These are phyloP conservation scores for Sturnus vulgaris DNA, from an alignment of 2,113 vertebrate genomes.

Conservation along the genomic window DNA sequence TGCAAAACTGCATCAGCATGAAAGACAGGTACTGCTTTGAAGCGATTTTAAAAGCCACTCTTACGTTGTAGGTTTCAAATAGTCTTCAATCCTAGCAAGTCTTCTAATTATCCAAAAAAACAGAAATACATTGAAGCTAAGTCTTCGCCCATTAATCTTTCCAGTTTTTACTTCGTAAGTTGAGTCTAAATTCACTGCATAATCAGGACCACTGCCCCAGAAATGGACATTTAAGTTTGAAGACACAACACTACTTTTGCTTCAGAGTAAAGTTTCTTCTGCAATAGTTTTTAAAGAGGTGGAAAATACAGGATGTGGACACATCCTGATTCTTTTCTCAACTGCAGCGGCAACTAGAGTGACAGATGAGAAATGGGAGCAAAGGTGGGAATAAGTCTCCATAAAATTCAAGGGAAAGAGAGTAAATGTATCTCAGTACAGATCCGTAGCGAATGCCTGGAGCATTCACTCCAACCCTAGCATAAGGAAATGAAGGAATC, in stretches of 20 bases:
- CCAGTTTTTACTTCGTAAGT: neutral
- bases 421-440: neutral
- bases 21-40: neutral
- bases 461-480: neutral
- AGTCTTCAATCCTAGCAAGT: neutral
- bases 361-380: neutral
- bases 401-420: neutral
- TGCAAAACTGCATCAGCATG: neutral
- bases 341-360: neutral
- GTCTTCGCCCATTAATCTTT: neutral
- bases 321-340: neutral
- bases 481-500: neutral
- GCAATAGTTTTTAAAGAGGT: neutral
- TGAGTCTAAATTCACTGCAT: neutral
- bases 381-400: neutral
- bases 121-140: neutral
- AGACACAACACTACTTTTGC: neutral
- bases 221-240: neutral
- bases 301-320: neutral
- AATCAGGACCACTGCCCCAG: neutral
- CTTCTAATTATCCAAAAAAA: neutral
- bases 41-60: neutral
- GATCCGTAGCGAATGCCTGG: rapidly evolving
- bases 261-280: neutral
- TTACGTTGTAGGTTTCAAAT: neutral